These are phyloP conservation scores for Podilymbus podiceps DNA, from an alignment of 2,113 vertebrate species.

Conservation along the genomic window DNA sequence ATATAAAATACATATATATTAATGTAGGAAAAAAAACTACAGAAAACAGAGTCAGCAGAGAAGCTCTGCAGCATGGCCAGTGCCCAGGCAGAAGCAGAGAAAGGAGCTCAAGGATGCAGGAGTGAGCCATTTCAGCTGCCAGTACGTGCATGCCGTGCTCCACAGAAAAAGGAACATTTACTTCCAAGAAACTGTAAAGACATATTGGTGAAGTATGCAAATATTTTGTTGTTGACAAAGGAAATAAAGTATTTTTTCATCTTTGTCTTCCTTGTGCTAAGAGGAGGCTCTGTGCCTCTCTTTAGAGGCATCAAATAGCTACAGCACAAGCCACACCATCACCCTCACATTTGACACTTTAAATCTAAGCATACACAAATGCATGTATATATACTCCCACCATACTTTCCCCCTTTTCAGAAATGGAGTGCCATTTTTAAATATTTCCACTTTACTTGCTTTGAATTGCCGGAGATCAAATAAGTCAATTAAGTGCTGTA, in stretches of 20 bases:
- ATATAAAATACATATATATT: too few species aligned
- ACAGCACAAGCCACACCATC: not conserved
- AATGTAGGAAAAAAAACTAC: not conserved
- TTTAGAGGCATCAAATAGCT: not conserved
- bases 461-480: slow-evolving; percentile 78
- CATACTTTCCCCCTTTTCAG: not conserved
- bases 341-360: not conserved
- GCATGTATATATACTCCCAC: not conserved
- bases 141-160: not conserved
- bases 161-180: not conserved
- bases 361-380: not conserved
- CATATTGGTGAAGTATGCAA: not conserved
- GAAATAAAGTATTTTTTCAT: not conserved
- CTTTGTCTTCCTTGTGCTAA: not conserved
- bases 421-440: slow-evolving; percentile 61
- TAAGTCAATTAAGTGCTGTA: slow-evolving; percentile 78
- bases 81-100: not conserved
- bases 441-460: slow-evolving; percentile 75
- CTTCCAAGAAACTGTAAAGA: not conserved
- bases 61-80: rapidly evolving
- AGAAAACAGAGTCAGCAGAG: not conserved
- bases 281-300: not conserved
- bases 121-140: not conserved
- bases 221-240: not conserved
- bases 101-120: not conserved